phyloP scores from a whole-genome alignment of 2,888 invertebrate species.

The Platycnemis pennipes region DNA sequence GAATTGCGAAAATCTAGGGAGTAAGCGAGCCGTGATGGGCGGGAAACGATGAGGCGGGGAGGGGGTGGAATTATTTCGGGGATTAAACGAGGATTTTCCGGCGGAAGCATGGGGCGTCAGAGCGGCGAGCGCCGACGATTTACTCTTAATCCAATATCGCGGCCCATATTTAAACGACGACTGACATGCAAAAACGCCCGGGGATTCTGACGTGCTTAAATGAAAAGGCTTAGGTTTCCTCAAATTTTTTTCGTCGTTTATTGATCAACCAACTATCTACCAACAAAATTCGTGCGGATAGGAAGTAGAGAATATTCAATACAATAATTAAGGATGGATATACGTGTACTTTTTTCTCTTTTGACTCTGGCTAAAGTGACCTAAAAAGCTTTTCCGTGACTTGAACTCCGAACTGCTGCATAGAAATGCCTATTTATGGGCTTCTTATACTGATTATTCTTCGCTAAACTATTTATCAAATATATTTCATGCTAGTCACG shows the following conservation, averaged over 20 bases:
- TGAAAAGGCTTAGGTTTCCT: not conserved
- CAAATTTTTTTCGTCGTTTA: not conserved
- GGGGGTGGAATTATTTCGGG: not conserved
- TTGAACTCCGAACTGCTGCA: too few species aligned
- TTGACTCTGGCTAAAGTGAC: too few species aligned
- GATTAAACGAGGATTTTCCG: not conserved
- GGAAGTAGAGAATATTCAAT: not conserved
- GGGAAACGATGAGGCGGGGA: not conserved
- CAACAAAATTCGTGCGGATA: not conserved
- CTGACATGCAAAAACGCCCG: not conserved
- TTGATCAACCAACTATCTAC: not conserved
- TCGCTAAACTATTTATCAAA: too few species aligned
- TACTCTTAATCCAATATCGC: not conserved
- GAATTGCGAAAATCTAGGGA: not conserved
- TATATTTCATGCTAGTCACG: too few species aligned
- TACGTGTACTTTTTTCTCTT: too few species aligned
- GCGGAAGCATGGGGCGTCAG: not conserved
- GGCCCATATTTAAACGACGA: not conserved
- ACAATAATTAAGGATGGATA: too few species aligned
- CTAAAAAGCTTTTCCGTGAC: too few species aligned
- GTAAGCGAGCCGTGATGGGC: not conserved
- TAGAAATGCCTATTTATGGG: too few species aligned
- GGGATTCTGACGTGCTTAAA: not conserved
- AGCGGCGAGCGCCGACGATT: not conserved
- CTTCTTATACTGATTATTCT: too few species aligned